A percentile compares a stretch with the other conserved stretches of the same genome.
These are phyloP conservation scores for Serranus cabrilla DNA, from an alignment of 2,797 vertebrate genomes.

Conservation along the genomic window DNA sequence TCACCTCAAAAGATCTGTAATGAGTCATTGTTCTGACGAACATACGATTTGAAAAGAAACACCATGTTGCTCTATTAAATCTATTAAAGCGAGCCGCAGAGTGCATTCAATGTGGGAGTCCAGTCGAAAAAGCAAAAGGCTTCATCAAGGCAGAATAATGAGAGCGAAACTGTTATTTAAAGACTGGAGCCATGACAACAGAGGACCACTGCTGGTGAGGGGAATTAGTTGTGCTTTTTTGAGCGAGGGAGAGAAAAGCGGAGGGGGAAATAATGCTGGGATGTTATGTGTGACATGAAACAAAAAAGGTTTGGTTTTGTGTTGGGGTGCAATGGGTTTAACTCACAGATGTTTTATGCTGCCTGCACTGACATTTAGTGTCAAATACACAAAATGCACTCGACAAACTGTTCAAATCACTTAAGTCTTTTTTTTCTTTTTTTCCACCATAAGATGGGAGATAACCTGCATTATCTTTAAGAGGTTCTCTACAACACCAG, in stretches of 20 bases:
- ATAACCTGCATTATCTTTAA: too few species aligned
- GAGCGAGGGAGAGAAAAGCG: conserved; percentile 17
- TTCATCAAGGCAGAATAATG: conserved; percentile 73
- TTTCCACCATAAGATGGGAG: too few species aligned
- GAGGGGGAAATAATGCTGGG: conserved; percentile 7
- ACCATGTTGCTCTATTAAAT: conserved; percentile 40
- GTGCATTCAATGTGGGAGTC: conserved; percentile 60
- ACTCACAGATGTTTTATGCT: conserved; percentile 2
- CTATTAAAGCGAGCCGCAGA: conserved; percentile 42
- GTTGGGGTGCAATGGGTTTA: conserved; percentile 3
- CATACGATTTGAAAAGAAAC: not conserved
- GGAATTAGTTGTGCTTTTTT: conserved; percentile 53
- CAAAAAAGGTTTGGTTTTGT: conserved; percentile 2
- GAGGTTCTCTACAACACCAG: not conserved
- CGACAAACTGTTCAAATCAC: not conserved
- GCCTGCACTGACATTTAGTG: not conserved
- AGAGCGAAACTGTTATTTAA: conserved; percentile 78
- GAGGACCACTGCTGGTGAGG: conserved; percentile 66
- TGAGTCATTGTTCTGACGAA: conserved; percentile 47
- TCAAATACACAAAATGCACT: not conserved
- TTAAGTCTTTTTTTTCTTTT: too few species aligned
- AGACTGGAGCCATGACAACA: conserved; percentile 83
- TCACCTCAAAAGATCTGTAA: conserved; percentile 43
- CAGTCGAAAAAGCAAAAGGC: conserved; percentile 61
- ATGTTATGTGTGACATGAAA: conserved; percentile 18